Conservation (phyloP, 2,113 vertebrate species). For the Plecturocebus donacophilus region DNA sequence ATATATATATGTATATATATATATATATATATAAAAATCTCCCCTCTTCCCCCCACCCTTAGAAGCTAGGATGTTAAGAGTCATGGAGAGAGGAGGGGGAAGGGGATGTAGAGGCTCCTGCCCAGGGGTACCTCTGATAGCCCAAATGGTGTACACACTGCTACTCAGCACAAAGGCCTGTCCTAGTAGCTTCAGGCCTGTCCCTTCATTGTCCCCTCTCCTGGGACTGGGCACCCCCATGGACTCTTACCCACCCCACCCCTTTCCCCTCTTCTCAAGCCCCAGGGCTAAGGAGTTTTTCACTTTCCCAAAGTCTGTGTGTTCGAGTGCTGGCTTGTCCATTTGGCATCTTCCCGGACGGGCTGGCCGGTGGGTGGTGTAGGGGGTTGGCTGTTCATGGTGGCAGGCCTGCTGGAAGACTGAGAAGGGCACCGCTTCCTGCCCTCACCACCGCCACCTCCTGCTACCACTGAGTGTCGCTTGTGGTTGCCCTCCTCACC, state of each 20-base stretch:
- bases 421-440: conserved; percentile 94
- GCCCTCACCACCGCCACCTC: conserved; percentile 90
- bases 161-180: conserved; percentile 52
- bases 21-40: conserved; percentile 85
- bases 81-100: conserved; percentile 68
- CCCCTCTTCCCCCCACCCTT: conserved; percentile 80
- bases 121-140: conserved; percentile 72
- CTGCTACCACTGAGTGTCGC: conserved; percentile 88
- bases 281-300: conserved; percentile 72
- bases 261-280: conserved; percentile 60
- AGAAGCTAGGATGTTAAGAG: conserved; percentile 81
- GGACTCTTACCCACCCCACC: conserved; percentile 74
- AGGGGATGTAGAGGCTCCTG: conserved; percentile 77
- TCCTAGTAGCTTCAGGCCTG: conserved; percentile 30
- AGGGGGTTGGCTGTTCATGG: conserved; percentile 79
- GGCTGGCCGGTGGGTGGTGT: conserved; percentile 81
- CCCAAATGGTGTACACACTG: conserved; percentile 42
- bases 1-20: conserved; percentile 83
- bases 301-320: conserved; percentile 86
- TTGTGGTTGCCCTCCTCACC: conserved; percentile 94
- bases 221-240: conserved; percentile 74
- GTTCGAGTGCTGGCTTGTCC: conserved; percentile 85
- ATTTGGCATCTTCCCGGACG: conserved; percentile 91
- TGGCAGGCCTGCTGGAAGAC: conserved; percentile 88
- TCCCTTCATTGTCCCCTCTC: conserved; percentile 62